phyloP scores from a whole-genome alignment of 1,140 invertebrate genomes.

The Lepidurus arcticus region DNA sequence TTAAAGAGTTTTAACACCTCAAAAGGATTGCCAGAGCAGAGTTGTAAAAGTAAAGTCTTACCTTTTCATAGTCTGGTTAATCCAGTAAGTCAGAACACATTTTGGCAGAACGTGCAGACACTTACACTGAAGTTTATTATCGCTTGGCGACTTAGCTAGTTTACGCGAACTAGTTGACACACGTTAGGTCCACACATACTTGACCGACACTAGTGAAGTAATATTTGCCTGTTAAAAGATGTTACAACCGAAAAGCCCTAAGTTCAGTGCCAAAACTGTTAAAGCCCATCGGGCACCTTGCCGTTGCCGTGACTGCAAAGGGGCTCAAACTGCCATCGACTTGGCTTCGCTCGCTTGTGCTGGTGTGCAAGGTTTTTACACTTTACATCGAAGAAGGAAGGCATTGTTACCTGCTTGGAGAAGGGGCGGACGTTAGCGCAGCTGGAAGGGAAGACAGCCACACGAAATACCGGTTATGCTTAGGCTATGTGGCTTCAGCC shows the following conservation, averaged over 20 bases:
- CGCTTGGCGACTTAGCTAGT: not conserved
- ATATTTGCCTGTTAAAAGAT: not conserved
- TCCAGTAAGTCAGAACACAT: not conserved
- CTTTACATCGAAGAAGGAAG: not conserved
- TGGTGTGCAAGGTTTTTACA: conserved; percentile 8
- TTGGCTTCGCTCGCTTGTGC: not conserved
- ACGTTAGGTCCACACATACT: not conserved
- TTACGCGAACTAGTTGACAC: not conserved
- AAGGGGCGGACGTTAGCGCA: not conserved
- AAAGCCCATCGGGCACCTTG: conserved; percentile 12
- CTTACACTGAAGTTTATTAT: not conserved
- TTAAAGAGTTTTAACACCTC: too few species aligned
- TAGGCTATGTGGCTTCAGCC: not conserved
- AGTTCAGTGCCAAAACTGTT: not conserved
- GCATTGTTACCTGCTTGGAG: not conserved
- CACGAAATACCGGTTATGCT: not conserved
- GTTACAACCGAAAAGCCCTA: not conserved
- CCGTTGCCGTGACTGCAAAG: conserved; percentile 1
- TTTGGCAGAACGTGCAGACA: not conserved
- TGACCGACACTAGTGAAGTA: not conserved
- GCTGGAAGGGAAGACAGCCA: conserved; percentile 3
- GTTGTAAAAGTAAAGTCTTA: not conserved
- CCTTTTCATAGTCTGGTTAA: not conserved
- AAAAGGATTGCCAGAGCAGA: too few species aligned
- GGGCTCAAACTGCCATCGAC: not conserved